Percentiles rank a stretch among this genome's conserved stretches.
These are phyloP conservation scores for Melanostoma scalare DNA, from an alignment of 2,888 invertebrate genomes.

Conservation along the genomic window DNA sequence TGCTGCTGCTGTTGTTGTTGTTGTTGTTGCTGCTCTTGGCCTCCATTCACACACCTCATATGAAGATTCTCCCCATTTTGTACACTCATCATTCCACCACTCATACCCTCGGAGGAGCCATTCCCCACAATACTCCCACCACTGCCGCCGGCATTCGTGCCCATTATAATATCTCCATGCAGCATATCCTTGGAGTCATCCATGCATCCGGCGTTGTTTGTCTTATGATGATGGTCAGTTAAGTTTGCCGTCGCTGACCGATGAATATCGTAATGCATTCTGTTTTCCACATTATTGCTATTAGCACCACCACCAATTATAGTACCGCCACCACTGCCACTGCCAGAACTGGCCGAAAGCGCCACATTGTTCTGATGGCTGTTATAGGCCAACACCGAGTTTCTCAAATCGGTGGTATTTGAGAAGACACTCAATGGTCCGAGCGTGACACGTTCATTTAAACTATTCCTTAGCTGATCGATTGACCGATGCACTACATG, in stretches of 20 bases:
- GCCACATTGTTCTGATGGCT: conserved; percentile 75
- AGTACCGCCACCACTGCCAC: not conserved
- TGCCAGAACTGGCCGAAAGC: conserved; percentile 19
- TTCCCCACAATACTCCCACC: conserved; percentile 32
- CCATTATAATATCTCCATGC: conserved; percentile 60
- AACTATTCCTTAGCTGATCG: conserved; percentile 85
- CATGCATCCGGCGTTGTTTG: conserved; percentile 45
- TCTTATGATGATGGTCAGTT: conserved; percentile 63
- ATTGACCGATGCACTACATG: conserved; percentile 87
- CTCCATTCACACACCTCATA: conserved; percentile 56
- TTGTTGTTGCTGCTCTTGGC: conserved; percentile 75
- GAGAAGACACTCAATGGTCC: conserved; percentile 83
- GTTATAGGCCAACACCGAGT: conserved; percentile 80
- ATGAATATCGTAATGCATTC: conserved; percentile 65
- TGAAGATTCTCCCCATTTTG: conserved; percentile 70
- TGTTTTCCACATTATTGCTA: conserved; percentile 60
- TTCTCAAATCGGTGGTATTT: conserved; percentile 79
- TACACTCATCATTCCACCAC: conserved; percentile 42
- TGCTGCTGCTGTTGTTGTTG: conserved; percentile 73
- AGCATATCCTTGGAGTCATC: conserved; percentile 65
- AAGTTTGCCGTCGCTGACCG: conserved; percentile 82
- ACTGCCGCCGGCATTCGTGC: conserved; percentile 53
- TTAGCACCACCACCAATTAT: conserved; percentile 20
- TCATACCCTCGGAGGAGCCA: conserved; percentile 49
- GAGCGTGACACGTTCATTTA: conserved; percentile 84